These are phyloP conservation scores for Hassar affinis DNA, from an alignment of 2,113 vertebrate species.

Conservation along the genomic window DNA sequence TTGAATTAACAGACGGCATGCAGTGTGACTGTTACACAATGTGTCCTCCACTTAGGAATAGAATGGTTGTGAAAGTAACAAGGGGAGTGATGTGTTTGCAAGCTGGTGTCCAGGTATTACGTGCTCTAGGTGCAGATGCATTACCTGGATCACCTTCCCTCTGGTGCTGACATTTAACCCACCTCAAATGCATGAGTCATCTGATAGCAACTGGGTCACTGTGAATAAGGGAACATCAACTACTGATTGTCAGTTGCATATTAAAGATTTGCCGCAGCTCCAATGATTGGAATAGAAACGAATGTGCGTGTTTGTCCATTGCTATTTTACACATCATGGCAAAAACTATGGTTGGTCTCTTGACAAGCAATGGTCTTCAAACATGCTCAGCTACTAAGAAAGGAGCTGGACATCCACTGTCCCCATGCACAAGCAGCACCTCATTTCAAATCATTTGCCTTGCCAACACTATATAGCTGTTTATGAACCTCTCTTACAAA, in stretches of 20 bases:
- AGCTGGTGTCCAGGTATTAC: constrained; percentile 55
- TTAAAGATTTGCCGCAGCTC: not conserved
- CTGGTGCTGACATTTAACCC: constrained; percentile 55
- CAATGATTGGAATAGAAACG: not conserved
- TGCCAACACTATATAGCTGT: not conserved
- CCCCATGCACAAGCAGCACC: no score
- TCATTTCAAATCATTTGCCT: not conserved
- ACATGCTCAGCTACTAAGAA: not conserved
- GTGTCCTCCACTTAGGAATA: constrained; percentile 52
- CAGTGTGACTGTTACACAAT: constrained; percentile 44
- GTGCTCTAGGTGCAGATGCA: constrained; percentile 62
- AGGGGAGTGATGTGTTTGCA: constrained; percentile 58
- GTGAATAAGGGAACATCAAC: constrained; percentile 24
- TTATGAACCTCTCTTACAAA: constrained; percentile 14
- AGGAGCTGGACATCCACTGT: not conserved
- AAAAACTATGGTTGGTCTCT: not conserved
- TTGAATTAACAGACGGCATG: constrained; percentile 48
- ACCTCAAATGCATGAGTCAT: constrained; percentile 41
- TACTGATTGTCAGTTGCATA: constrained; percentile 16
- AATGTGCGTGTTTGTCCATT: not conserved
- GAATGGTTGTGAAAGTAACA: constrained; percentile 61
- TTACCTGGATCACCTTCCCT: constrained; percentile 62
- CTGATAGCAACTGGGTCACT: constrained; percentile 30
- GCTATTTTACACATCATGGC: not conserved
- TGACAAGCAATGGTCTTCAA: not conserved